Base-by-base conservation (phyloP, 2,888 invertebrate species). In the Sinopyrophorus schimmeli region DNA sequence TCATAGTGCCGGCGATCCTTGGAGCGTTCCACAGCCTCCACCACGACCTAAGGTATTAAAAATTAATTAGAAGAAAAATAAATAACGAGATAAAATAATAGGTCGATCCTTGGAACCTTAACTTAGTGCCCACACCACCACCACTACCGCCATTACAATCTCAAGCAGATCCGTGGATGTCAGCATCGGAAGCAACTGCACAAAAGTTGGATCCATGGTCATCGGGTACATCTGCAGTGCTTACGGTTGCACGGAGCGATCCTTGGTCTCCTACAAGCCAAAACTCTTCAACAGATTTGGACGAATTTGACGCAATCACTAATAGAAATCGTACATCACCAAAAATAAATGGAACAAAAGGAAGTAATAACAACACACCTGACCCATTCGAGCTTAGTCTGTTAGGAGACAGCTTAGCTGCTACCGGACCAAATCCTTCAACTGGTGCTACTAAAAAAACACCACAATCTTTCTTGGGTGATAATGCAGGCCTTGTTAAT, bases 401-500 rank as follows among this genome's bases (percentile, higher is more conserved):
- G 2, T 74, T 87, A 6, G 81, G 80, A 60, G 78, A 80, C 46
- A 71, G 69, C 41, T 68, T 82, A 55, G 73, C 76, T n/a, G 60
- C 70, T 17, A 68, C 69, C 38, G 65, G 64, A 3, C 58, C 63
- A 3, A 67, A 66, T 47, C 65, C 74, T 63, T 74, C 74, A 38
- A 76, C 78, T 41, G 79, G 79, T 51, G 80, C 80, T 14, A 73
- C 81, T 27, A 92, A 91, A 75, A 96, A 95, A 76, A 95, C 94
- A 38, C 96, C 97, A 2, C 92, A 93, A 62, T 87, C 90, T 65
- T 99, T 99, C 78, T 83, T 99, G 40, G 98, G 98, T 28, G 95
- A 95, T 76, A 97, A 99, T 77, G 94, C 94, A 6, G 84, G 89
- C 62, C 83, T 99, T 63, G 98, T 99, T 55, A 98, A 99, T 81